A percentile compares a stretch with the other conserved stretches of the same genome.
Evolutionary conservation across 2,113 vertebrate species (phyloP).

Genomic region (Scalopus aquaticus): DNA sequence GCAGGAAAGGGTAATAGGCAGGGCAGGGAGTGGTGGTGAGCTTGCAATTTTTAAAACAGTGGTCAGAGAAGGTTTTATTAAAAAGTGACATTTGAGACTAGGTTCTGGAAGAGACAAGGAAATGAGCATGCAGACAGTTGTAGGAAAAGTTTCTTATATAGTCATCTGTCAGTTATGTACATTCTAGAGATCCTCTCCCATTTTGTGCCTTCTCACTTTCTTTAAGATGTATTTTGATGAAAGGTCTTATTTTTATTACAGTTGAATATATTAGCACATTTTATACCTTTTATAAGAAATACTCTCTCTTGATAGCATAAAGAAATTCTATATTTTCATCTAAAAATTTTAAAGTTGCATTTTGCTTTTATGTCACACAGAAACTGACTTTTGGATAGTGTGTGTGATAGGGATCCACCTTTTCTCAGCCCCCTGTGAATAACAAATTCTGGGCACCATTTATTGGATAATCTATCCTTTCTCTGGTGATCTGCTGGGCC

Average conservation of each 20-base stretch:
- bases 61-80: slow-evolving; percentile 5
- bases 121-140: neutral
- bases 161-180: neutral
- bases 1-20: neutral
- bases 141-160: neutral
- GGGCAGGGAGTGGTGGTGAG: neutral
- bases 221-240: slow-evolving; percentile 13
- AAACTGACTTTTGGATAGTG: slow-evolving; percentile 25
- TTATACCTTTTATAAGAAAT: neutral
- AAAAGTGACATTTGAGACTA: slow-evolving; percentile 17
- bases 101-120: slow-evolving; percentile 8
- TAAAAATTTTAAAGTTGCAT: neutral
- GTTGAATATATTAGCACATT: neutral
- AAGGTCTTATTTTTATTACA: slow-evolving; percentile 32
- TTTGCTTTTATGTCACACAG: slow-evolving; percentile 27
- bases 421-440: neutral
- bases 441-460: neutral
- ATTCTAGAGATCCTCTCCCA: neutral
- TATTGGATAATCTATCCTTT: neutral
- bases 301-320: neutral
- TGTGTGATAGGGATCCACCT: neutral
- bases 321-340: slow-evolving; percentile 1
- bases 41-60: slow-evolving; percentile 31
- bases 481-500: neutral
- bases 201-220: neutral